Evolutionary conservation across 2,888 invertebrate genomes (phyloP).

Genomic region (Ephialtes manifestator): DNA sequence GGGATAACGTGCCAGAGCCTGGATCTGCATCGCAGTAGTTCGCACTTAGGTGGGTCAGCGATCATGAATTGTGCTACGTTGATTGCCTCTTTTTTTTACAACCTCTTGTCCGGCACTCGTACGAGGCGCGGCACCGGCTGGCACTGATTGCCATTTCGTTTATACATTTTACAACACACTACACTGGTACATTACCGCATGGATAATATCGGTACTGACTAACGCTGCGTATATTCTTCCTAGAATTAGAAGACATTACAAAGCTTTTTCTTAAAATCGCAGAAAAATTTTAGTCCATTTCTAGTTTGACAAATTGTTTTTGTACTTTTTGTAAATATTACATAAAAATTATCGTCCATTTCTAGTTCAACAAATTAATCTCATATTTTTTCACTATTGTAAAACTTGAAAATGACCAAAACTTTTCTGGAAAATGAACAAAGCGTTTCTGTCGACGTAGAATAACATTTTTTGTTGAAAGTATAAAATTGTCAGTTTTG

Average conservation of each 20-base stretch:
- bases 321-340: too few species aligned
- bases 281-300: too few species aligned
- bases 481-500: too few species aligned
- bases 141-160: constrained; percentile 56
- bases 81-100: constrained; percentile 27
- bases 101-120: constrained; percentile 39
- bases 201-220: neutral
- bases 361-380: too few species aligned
- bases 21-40: neutral
- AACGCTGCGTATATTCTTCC: neutral
- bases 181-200: neutral
- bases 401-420: too few species aligned
- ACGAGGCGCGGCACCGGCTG: constrained; percentile 41
- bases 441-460: too few species aligned
- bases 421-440: too few species aligned
- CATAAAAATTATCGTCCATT: too few species aligned
- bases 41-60: constrained; percentile 23
- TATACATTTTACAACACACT: constrained; percentile 23
- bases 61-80: constrained; percentile 43
- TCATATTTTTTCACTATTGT: too few species aligned
- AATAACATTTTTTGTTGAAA: too few species aligned
- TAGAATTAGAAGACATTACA: neutral
- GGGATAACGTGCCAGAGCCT: neutral
- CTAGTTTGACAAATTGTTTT: too few species aligned
- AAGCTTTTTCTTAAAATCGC: too few species aligned